Evolutionary conservation across 2,797 vertebrate genomes (phyloP), one percentile per base, ranked within the genome.

Genomic region (Apodemus agrarius): DNA sequence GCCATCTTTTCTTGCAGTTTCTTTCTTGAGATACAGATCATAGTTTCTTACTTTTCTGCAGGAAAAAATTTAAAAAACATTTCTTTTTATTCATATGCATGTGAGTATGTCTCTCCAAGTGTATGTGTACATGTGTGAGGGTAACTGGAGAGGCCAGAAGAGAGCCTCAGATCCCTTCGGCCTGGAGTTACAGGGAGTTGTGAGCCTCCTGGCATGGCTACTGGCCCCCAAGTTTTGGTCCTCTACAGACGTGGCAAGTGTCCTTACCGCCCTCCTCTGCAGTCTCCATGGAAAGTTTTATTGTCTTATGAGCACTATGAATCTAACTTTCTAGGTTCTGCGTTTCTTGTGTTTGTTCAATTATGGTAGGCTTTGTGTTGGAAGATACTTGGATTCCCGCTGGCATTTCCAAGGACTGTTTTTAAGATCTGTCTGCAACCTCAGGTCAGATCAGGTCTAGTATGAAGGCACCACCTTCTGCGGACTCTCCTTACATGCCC

Each of bases 331-430:
- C 40, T 24, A 74, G 11, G 43, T 46, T 92, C 63, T 96, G 74
- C 29, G 29, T 93, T 91, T 89, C 11, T 37, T 67, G 37, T 79
- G 13, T 94, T 94, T 96, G 78, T 65, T 90, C 49, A 76, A 84
- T 65, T 31, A 22, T 65, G 43, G 40, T 91, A 52, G 34, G 37
- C 29, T 94, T 92, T 72, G 4, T 94, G 87, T 57, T 93, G 43
- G 29, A 80, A 91, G 86, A 86, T 84, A 76, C 43, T 85, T 91
- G 86, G 34, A 80, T 57, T 74, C 13, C 37, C 16, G 54, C 13
- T 95, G 78, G 76, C 88, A 17, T 85, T 88, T 82, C 29, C 52
- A 91, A 89, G 57, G 31, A 67, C 74, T 69, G 16, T 76, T 87
- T 85, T 84, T 90, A 95, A 93, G 52, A 75, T 84, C 37, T 81